Conservation (phyloP, 2,888 invertebrate genomes). For the Syrista parreyssii region DNA sequence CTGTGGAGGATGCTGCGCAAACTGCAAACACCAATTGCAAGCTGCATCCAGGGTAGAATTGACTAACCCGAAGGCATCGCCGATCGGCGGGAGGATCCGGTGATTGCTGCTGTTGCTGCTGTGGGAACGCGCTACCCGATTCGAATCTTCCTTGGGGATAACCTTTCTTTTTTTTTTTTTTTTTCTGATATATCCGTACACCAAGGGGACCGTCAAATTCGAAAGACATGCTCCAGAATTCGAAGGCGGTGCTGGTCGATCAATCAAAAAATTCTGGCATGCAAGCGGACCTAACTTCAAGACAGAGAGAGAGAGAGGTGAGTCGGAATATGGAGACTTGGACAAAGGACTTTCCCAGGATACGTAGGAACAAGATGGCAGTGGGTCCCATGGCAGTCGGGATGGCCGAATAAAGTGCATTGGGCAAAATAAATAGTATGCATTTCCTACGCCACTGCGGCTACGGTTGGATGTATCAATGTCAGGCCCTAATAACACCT, state of each 20-base stretch:
- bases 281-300: background rate
- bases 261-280: background rate
- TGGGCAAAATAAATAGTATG: background rate
- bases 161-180: background rate
- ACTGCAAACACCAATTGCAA: background rate
- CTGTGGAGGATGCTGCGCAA: background rate
- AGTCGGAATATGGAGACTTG: background rate
- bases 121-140: background rate
- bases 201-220: background rate
- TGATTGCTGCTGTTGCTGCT: background rate
- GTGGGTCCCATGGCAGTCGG: background rate
- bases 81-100: background rate
- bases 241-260: background rate
- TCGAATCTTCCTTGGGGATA: background rate
- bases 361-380: background rate
- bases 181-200: background rate
- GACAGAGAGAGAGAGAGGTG: background rate
- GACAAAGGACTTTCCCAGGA: background rate
- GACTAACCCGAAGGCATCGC: background rate
- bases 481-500: constrained; percentile 60
- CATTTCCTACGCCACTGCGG: constrained; percentile 26
- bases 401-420: background rate
- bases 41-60: background rate
- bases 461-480: constrained; percentile 57
- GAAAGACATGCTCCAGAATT: background rate